Evolutionary conservation across 2,888 invertebrate genomes (phyloP).

Genomic region (Trypoxylon attenuatum): DNA sequence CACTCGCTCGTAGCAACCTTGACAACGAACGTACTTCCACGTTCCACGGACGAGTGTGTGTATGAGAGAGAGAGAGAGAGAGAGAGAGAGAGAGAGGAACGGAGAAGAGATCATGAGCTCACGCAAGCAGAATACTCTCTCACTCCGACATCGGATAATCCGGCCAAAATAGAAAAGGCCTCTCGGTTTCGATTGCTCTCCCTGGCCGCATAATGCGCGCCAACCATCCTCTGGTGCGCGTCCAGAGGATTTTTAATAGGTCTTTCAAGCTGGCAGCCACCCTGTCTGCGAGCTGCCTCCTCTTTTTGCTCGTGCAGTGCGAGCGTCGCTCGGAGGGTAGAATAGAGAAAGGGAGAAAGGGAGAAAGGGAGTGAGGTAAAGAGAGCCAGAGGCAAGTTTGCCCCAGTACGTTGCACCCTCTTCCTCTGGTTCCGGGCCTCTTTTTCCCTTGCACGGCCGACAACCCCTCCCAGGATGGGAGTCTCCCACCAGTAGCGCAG

Average conservation of each 20-base stretch:
- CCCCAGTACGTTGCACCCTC: slow-evolving; percentile 73
- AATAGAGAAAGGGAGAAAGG: slow-evolving; percentile 22
- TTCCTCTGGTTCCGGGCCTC: too few species aligned
- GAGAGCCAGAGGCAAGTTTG: slow-evolving; percentile 62
- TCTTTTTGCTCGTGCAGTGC: slow-evolving; percentile 51
- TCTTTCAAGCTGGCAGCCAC: slow-evolving; percentile 64
- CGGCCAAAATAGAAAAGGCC: background rate
- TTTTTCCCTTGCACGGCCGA: slow-evolving; percentile 69
- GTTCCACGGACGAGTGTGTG: background rate
- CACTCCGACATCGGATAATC: background rate
- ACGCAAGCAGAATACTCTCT: background rate
- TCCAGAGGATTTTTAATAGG: slow-evolving; percentile 54
- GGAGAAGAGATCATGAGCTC: background rate
- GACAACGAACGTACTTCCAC: slow-evolving; percentile 10
- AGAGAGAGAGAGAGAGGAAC: background rate
- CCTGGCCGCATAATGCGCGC: background rate
- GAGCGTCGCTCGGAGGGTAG: slow-evolving; percentile 1
- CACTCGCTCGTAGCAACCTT: slow-evolving; percentile 16
- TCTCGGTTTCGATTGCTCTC: slow-evolving; percentile 1
- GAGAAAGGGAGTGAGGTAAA: slow-evolving; percentile 17
- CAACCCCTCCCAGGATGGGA: slow-evolving; percentile 49
- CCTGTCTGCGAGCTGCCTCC: slow-evolving; percentile 57
- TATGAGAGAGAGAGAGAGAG: background rate
- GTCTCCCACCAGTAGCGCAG: slow-evolving; percentile 4
- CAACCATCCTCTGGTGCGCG: background rate